A percentile compares a stretch with the other conserved stretches of the same genome.
phyloP scores from a whole-genome alignment of 2,888 invertebrate species.

The Latheticus oryzae region DNA sequence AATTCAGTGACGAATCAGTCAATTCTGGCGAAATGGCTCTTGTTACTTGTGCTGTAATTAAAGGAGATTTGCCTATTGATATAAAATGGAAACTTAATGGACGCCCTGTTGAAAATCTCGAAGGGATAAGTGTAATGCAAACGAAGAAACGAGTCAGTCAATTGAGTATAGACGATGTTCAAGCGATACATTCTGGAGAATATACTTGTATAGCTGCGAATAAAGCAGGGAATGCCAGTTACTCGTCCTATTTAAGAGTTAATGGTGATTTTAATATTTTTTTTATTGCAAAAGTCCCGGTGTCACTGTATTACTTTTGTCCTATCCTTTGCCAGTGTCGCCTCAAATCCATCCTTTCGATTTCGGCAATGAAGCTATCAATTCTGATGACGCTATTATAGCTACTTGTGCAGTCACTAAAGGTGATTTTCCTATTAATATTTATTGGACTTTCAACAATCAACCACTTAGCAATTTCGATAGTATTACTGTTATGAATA shows the following conservation, averaged over 20 bases:
- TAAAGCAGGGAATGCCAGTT: conserved; percentile 74
- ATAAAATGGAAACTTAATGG: conserved; percentile 78
- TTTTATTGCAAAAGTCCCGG: not conserved
- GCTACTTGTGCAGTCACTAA: conserved; percentile 81
- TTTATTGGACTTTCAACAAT: conserved; percentile 80
- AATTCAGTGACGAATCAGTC: conserved; percentile 73
- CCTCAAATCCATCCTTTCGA: conserved; percentile 77
- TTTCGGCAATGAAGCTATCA: conserved; percentile 80
- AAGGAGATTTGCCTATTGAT: conserved; percentile 75
- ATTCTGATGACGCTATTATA: conserved; percentile 82
- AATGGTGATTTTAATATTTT: conserved; percentile 71
- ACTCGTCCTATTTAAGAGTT: conserved; percentile 75
- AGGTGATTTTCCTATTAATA: conserved; percentile 82
- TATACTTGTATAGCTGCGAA: conserved; percentile 75
- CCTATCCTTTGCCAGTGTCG: conserved; percentile 66
- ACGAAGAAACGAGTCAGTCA: conserved; percentile 74
- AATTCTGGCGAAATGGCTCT: conserved; percentile 73
- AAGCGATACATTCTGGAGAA: conserved; percentile 72
- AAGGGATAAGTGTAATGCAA: conserved; percentile 69
- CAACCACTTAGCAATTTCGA: conserved; percentile 61
- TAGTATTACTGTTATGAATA: conserved; percentile 56
- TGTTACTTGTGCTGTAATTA: conserved; percentile 72
- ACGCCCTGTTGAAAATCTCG: conserved; percentile 65
- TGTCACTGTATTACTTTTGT: conserved; percentile 15
- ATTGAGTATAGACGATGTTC: conserved; percentile 73